These are phyloP conservation scores for Tanypteryx hageni DNA, from an alignment of 2,888 invertebrate genomes.

Conservation along the genomic window DNA sequence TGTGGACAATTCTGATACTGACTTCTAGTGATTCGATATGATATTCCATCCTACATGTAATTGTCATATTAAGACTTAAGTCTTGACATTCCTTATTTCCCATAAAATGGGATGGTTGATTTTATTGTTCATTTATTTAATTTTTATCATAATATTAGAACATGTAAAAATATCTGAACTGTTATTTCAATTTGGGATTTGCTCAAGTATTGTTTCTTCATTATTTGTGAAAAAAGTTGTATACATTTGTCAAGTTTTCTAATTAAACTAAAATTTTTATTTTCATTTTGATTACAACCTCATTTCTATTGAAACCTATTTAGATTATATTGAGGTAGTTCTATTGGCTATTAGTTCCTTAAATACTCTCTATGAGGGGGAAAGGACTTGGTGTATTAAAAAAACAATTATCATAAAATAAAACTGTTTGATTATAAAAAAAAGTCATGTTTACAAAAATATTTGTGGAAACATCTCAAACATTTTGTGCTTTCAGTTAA, in stretches of 20 bases:
- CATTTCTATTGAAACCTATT: background rate
- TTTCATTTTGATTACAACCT: background rate
- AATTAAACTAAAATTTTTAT: conserved; percentile 4
- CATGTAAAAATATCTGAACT: conserved; percentile 36
- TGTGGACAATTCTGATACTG: background rate
- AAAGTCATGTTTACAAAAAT: background rate
- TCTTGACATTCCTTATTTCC: conserved; percentile 50
- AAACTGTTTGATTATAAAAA: background rate
- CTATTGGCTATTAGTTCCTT: background rate
- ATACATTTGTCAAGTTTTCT: conserved; percentile 39
- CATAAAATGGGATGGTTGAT: conserved; percentile 54
- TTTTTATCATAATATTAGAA: background rate
- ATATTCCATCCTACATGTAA: background rate
- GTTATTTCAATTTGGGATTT: conserved; percentile 49
- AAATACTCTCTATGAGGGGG: background rate
- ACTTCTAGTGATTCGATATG: background rate
- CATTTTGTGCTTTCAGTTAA: background rate
- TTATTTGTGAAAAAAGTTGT: conserved; percentile 48
- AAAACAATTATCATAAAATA: background rate
- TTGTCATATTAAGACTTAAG: conserved; percentile 12
- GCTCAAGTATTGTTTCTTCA: conserved; percentile 57
- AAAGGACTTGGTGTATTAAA: background rate
- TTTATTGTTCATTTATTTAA: conserved; percentile 22
- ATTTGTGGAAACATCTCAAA: background rate
- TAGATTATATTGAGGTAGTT: no score